Evolutionary conservation across 2,113 vertebrate species (phyloP).

Genomic region (Ceyx margarethae): DNA sequence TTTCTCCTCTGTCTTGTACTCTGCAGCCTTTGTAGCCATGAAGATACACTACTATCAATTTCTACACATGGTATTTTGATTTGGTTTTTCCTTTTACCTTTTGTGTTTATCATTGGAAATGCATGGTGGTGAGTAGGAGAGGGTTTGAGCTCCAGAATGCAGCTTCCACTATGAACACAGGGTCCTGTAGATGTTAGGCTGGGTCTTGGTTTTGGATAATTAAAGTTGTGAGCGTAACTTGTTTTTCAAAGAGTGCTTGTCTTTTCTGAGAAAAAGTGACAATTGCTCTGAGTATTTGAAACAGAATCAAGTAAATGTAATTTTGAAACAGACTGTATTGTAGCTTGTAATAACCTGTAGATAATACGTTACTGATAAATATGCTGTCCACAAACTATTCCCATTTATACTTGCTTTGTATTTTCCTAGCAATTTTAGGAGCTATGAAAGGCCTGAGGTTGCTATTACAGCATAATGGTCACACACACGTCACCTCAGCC

Average conservation of each 20-base stretch:
- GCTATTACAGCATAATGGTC: not conserved
- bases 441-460: not conserved
- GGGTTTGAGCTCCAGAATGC: not conserved
- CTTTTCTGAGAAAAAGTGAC: not conserved
- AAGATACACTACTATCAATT: not conserved
- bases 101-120: not conserved
- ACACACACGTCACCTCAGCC: not conserved
- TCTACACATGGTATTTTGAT: not conserved
- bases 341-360: not conserved
- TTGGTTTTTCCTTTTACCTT: not conserved
- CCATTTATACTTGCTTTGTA: not conserved
- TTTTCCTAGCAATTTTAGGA: not conserved
- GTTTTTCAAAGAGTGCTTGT: not conserved
- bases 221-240: not conserved
- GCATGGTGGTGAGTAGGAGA: not conserved
- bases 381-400: not conserved
- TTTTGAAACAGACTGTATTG: not conserved
- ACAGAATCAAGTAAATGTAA: not conserved
- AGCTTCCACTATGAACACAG: not conserved
- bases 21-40: not conserved
- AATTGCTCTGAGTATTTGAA: not conserved
- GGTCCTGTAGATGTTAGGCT: not conserved
- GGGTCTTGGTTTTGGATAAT: not conserved
- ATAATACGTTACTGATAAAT: not conserved
- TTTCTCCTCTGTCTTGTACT: not conserved